phyloP scores from a whole-genome alignment of 2,888 invertebrate species.

The Omphaloscelis lunosa region DNA sequence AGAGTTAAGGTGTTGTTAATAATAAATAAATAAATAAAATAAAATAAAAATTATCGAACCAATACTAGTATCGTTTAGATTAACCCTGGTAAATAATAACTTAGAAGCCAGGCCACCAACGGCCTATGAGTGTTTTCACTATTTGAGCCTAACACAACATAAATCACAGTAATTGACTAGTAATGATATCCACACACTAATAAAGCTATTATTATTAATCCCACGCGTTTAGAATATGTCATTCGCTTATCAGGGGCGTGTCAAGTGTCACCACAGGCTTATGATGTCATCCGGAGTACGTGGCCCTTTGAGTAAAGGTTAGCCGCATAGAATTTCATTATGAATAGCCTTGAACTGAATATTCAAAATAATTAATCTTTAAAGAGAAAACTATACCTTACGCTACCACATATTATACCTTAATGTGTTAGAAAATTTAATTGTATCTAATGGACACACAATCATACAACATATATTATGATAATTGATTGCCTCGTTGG shows the following conservation, averaged over 20 bases:
- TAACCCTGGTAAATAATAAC: too few species aligned
- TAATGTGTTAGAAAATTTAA: neutral
- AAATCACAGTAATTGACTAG: neutral
- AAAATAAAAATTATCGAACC: neutral
- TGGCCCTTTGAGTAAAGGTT: neutral
- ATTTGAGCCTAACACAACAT: neutral
- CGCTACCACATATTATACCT: too few species aligned
- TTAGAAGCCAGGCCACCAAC: neutral
- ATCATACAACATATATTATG: neutral
- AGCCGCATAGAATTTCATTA: neutral
- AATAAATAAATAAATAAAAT: too few species aligned
- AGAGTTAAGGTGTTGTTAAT: too few species aligned
- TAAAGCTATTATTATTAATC: conserved; percentile 7
- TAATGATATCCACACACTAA: neutral
- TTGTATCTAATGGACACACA: neutral
- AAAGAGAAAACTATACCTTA: neutral
- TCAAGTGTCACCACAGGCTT: conserved; percentile 10
- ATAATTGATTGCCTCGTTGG: too few species aligned
- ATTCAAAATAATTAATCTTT: neutral
- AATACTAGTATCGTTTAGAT: neutral
- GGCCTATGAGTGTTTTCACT: neutral
- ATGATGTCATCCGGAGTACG: neutral
- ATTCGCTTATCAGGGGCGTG: neutral
- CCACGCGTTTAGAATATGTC: neutral
- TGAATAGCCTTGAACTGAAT: neutral